Conservation (phyloP, 2,888 invertebrate species). For the Argyra leucocephala region DNA sequence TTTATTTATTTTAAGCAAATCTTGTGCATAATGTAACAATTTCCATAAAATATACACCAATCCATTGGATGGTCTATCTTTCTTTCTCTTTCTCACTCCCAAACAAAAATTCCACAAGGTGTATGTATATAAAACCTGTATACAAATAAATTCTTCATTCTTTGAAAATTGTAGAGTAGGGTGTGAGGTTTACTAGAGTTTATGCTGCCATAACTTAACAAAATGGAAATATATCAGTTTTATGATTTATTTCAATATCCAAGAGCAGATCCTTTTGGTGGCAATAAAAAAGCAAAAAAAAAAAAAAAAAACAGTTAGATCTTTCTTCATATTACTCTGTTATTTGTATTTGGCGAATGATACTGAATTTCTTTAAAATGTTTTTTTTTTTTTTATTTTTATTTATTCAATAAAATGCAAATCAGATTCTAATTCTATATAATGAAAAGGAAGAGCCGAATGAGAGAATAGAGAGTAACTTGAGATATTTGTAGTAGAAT, state of each 20-base stretch:
- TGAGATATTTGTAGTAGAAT: too few relatives aligned
- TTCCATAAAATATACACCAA: neutral
- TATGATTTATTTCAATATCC: neutral
- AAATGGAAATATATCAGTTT: neutral
- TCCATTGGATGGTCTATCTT: neutral
- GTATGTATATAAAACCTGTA: neutral
- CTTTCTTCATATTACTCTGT: neutral
- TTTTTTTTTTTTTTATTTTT: neutral
- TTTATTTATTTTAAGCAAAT: neutral
- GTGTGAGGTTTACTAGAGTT: too few relatives aligned
- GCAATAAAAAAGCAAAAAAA: neutral
- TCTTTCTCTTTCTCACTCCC: too few relatives aligned
- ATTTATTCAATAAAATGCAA: neutral
- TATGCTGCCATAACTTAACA: neutral
- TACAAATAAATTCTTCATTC: neutral
- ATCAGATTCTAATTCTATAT: neutral
- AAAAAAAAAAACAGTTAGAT: too few relatives aligned
- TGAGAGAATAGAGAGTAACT: too few relatives aligned
- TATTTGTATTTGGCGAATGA: neutral
- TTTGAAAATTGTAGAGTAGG: too few relatives aligned
- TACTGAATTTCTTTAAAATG: neutral
- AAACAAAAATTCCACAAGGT: neutral
- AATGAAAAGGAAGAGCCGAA: neutral
- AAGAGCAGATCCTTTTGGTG: neutral
- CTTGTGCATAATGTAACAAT: constrained; percentile 6